Evolutionary conservation across 2,888 invertebrate genomes (phyloP), one percentile per base, ranked within the genome.

Genomic region (Leptopilina drosophilae): DNA sequence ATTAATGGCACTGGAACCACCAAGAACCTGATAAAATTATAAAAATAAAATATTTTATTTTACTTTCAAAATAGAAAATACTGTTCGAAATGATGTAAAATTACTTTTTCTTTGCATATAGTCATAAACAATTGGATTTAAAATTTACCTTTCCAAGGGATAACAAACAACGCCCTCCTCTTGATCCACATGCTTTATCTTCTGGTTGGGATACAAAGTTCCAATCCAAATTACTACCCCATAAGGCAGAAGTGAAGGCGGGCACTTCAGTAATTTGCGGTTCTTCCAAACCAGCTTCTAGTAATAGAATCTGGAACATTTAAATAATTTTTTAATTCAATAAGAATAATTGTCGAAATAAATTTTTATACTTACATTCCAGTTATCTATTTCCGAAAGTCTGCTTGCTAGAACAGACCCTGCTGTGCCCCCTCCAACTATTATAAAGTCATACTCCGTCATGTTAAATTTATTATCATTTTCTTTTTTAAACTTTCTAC

Each of bases 1-100:
- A 90, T 98, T 98, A 0, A 98, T 93, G 0, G 96, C 96, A 84
- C 96, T 96, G 0, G 96, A 96, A 0, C 98, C 98, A 2, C 98
- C 98, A 0, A 98, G 93, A 1, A 98, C 97, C 91, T 97, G 66
- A 8, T 49, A 75, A 8, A 33, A 64, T 15, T 53, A 9, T 42
- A 20, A 1, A 67, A 11, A 26, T 76, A 66, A 14, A 40, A 65
- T 62, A 1, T 49, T 64, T 46, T 20, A 20, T 0, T 7, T 33
- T 7, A 42, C 1, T 7, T 6, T 42, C 5, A 33, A 33, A 33
- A 33, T 33, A 4, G 20, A 42, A 42, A 42, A 8, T 42, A 42
- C 8, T 0, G 8, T 8, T 69, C 12, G 26, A 59, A 8, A 42
- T 69, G 4, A 11, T 49, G 9, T 49, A 69, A 69, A 67, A 67